Percentiles rank a stretch among this genome's conserved stretches.
These are phyloP conservation scores for Solenodon paradoxus DNA, from an alignment of 2,113 vertebrate species.

Conservation along the genomic window DNA sequence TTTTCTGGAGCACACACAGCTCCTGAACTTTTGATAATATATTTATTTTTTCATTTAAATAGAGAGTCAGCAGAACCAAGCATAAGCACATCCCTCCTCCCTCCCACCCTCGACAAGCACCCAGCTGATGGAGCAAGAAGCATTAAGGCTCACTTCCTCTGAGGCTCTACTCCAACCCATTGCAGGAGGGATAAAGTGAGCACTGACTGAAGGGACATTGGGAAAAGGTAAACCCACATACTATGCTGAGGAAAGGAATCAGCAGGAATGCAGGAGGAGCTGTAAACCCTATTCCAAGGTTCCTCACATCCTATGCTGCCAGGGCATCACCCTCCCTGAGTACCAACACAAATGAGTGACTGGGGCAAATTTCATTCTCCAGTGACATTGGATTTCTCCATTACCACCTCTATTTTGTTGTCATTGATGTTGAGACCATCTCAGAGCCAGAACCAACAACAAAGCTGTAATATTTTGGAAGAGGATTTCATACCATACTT, in stretches of 20 bases:
- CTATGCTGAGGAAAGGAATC: not conserved
- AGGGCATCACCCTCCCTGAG: not conserved
- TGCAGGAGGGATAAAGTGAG: not conserved
- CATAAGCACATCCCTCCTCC: not conserved
- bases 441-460: not conserved
- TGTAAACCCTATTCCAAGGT: not conserved
- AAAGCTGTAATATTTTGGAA: not conserved
- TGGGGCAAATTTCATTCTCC: not conserved
- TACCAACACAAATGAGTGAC: not conserved
- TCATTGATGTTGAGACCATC: not conserved
- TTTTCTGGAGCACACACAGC: not conserved
- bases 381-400: not conserved
- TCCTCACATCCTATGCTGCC: not conserved
- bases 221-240: not conserved
- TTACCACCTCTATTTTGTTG: not conserved
- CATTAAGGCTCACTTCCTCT: not conserved
- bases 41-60: conserved; percentile 10
- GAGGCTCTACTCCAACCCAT: not conserved
- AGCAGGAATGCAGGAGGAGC: not conserved
- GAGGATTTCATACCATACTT: not conserved
- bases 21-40: not conserved
- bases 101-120: not conserved
- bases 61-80: not conserved
- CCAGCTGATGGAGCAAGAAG: not conserved
- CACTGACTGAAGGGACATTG: not conserved